Evolutionary conservation across 2,888 invertebrate genomes (phyloP).

Genomic region (Anthrax anthrax): DNA sequence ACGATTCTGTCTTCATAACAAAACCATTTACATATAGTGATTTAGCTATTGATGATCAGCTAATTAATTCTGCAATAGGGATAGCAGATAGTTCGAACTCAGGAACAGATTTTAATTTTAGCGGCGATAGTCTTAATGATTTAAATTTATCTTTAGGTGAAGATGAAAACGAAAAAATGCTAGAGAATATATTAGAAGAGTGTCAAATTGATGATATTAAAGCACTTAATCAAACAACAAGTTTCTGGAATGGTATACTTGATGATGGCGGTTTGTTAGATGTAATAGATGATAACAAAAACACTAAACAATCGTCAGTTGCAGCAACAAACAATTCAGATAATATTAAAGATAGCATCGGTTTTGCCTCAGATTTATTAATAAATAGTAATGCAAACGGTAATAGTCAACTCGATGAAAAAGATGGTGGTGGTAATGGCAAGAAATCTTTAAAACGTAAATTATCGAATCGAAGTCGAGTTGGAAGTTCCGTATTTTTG

Average conservation of each 20-base stretch:
- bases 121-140: conserved; percentile 32
- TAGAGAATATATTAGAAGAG: conserved; percentile 33
- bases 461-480: neutral
- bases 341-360: neutral
- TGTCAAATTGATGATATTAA: conserved; percentile 34
- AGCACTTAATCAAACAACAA: conserved; percentile 31
- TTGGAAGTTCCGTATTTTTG: conserved; percentile 8
- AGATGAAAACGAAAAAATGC: conserved; percentile 30
- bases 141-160: conserved; percentile 30
- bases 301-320: conserved; percentile 1
- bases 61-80: conserved; percentile 8
- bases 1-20: conserved; percentile 20
- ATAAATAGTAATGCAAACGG: conserved; percentile 5
- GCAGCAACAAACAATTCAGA: conserved; percentile 1
- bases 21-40: conserved; percentile 29
- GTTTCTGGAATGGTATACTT: conserved; percentile 34
- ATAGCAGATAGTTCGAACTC: conserved; percentile 17
- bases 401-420: conserved; percentile 7
- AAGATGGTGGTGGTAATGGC: conserved; percentile 2
- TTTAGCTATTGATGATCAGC: conserved; percentile 26
- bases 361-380: neutral
- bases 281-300: conserved; percentile 22
- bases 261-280: conserved; percentile 28
- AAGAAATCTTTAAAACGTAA: conserved; percentile 6
- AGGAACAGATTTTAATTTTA: conserved; percentile 30